A percentile compares a stretch with the other conserved stretches of the same genome.
Conservation (phyloP, 2,797 vertebrate species). For the Trematocara caparti region DNA sequence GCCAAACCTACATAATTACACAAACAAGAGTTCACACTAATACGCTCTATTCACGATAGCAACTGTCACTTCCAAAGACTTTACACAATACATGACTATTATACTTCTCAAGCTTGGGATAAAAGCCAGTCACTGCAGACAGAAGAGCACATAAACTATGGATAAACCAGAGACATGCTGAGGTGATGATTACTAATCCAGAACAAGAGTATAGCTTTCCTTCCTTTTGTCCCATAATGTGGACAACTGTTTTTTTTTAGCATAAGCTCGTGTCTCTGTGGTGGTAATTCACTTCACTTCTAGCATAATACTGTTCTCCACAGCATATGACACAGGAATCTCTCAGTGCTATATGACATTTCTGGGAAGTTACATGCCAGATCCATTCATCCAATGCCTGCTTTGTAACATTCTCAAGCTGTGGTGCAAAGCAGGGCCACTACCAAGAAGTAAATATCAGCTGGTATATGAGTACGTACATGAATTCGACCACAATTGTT, state of each 20-base stretch:
- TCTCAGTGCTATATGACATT: conserved; percentile 61
- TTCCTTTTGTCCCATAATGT: background rate
- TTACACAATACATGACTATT: background rate
- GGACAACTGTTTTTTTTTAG: background rate
- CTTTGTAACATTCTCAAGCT: background rate
- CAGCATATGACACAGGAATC: conserved; percentile 65
- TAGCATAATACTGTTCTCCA: background rate
- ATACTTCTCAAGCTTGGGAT: background rate
- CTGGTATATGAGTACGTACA: background rate
- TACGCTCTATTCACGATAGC: background rate
- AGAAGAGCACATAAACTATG: background rate
- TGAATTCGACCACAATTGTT: background rate
- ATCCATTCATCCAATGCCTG: background rate
- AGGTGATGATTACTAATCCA: background rate
- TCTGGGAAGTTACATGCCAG: conserved; percentile 16
- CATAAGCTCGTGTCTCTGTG: background rate
- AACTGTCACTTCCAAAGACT: background rate
- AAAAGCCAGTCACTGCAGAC: background rate
- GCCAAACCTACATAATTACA: background rate
- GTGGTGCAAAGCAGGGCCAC: background rate
- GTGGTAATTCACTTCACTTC: background rate
- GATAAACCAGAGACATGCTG: background rate
- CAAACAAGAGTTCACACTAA: background rate
- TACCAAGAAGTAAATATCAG: background rate
- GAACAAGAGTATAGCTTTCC: background rate